phyloP scores from a whole-genome alignment of 2,888 invertebrate genomes.

The Nipponacmea schrenckii region DNA sequence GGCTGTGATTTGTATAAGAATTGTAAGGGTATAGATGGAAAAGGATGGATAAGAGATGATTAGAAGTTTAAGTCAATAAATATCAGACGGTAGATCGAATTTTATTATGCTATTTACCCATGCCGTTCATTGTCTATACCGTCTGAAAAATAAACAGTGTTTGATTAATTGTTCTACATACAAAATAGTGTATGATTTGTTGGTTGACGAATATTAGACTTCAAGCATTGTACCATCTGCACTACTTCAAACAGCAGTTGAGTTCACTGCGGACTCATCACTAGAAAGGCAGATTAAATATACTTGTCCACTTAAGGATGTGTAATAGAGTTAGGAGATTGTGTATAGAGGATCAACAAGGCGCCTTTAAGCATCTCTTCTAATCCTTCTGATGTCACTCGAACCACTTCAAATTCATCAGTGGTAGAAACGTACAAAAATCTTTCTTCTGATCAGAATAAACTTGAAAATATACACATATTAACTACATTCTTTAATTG shows the following conservation, averaged over 20 bases:
- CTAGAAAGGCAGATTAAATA: background rate
- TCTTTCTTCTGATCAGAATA: background rate
- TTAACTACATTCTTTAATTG: background rate
- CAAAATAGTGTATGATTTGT: too few relatives aligned
- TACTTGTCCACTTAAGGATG: background rate
- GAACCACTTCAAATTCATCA: background rate
- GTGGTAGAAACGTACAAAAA: background rate
- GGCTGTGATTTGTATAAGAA: constrained; percentile 5
- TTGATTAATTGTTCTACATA: too few relatives aligned
- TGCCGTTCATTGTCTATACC: too few relatives aligned
- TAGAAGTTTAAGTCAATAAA: too few relatives aligned
- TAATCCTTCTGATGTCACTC: background rate
- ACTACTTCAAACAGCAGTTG: background rate
- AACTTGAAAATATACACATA: background rate
- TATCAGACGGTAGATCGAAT: too few relatives aligned
- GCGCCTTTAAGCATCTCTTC: background rate
- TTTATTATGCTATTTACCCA: too few relatives aligned
- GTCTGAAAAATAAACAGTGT: too few relatives aligned
- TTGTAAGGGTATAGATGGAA: background rate
- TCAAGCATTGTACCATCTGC: background rate
- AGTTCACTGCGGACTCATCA: background rate
- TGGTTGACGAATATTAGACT: background rate
- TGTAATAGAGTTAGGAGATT: background rate
- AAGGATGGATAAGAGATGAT: too few relatives aligned
- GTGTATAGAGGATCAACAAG: background rate